Conservation (phyloP, 2,113 vertebrate genomes). For the Ciconia boyciana region DNA sequence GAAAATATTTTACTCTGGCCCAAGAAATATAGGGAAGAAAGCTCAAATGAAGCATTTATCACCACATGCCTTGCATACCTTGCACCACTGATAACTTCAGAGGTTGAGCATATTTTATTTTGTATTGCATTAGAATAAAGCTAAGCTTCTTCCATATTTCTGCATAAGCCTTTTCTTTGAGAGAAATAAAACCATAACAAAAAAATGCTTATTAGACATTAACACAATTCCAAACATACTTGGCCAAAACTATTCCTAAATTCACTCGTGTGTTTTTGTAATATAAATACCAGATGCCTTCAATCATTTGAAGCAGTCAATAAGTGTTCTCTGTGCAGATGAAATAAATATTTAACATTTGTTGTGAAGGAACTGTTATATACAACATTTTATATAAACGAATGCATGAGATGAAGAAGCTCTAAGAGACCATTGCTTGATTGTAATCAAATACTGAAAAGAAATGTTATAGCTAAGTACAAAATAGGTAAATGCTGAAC, state of each 20-base stretch:
- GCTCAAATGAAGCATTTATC: background rate
- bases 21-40: background rate
- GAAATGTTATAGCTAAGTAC: background rate
- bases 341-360: background rate
- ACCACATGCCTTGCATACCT: background rate
- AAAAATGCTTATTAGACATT: background rate
- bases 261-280: background rate
- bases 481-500: background rate
- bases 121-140: background rate
- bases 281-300: background rate
- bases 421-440: background rate
- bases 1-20: background rate
- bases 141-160: background rate
- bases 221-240: background rate
- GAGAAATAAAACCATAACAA: background rate
- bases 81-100: background rate
- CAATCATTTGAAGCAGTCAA: background rate
- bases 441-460: background rate
- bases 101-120: background rate
- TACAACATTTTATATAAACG: background rate
- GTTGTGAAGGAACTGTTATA: background rate
- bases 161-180: background rate
- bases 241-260: background rate
- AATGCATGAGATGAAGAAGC: background rate
- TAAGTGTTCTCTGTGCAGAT: background rate